Conservation (phyloP, 2,797 vertebrate species). For the Loriculus beryllinus region DNA sequence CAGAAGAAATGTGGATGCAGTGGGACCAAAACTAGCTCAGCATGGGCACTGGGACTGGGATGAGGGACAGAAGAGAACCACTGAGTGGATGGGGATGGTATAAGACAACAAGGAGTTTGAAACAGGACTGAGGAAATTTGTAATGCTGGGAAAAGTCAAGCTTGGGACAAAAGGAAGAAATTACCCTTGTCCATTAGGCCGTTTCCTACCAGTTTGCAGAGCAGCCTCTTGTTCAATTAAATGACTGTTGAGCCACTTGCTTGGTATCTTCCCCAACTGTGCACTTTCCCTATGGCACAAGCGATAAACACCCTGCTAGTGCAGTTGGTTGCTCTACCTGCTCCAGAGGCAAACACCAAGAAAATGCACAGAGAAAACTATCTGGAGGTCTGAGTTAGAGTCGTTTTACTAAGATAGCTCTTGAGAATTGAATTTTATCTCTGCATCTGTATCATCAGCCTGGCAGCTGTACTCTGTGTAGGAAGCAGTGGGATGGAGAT, state of each 20-base stretch:
- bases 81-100: too few species aligned
- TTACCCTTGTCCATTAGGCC: neutral
- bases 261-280: neutral
- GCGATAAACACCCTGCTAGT: neutral
- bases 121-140: neutral
- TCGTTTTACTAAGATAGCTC: neutral
- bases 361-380: neutral
- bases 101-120: neutral
- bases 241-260: neutral
- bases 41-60: neutral
- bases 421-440: slow-evolving; percentile 8
- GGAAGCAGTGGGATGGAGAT: slow-evolving; percentile 46
- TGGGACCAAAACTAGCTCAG: neutral
- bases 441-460: slow-evolving; percentile 30
- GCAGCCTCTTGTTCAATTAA: neutral
- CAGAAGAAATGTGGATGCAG: fast-evolving
- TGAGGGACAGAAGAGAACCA: neutral
- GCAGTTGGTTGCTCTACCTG: neutral
- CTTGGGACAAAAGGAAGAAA: neutral
- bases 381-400: neutral
- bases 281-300: neutral
- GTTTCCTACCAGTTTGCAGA: neutral
- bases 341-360: neutral
- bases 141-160: neutral
- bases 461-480: slow-evolving; percentile 50